Base-by-base conservation (phyloP, 2,888 invertebrate species). In the Boloria selene region DNA sequence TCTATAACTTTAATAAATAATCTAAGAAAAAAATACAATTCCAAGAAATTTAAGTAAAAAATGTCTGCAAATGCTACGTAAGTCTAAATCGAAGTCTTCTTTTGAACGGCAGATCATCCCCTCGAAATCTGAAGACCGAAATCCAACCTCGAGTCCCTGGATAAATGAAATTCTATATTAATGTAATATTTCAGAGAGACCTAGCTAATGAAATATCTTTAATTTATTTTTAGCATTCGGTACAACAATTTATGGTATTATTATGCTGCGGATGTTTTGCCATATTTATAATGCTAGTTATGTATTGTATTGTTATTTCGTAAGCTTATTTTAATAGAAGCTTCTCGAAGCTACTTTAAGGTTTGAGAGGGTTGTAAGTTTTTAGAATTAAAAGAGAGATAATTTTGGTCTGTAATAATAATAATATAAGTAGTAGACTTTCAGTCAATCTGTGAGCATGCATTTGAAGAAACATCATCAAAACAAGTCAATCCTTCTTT, bases 81-180 rank as follows among this genome's bases (percentile, higher is more conserved):
- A 55, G 44, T 4, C n/a, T 7, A 44, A 18, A 44, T 22, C 13
- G 10, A 56, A 44, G 4, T 13, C 7, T 10, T 44, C 22, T 22
- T 54, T 54, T 45, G 44, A 22, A 44, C 59, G 7, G 17, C 47
- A 47, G 26, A 31, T 45, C 45, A 49, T 47, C 47, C 26, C 44
- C n/a, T 44, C 44, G 14, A n/a, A 14, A 16, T 7, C n/a, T 2
- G 47, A 7, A n/a, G 47, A 49, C 47, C 16, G 7, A 16, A 49
- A 49, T 26, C 56, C n/a, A 45, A 26, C 18, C 26, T 49, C 18
- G 5, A n/a, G 14, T 38, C 31, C 44, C 47, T 18, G 61, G 55
- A 73, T 72, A 75, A 75, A 77, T 77, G 75, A 75, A 76, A 77
- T 78, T 76, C 73, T 76, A 75, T 77, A 77, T 78, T 77, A 77